Percentiles rank a stretch among this genome's conserved stretches.
Evolutionary conservation across 2,888 invertebrate genomes (phyloP).

Genomic region (Bruchidius siliquastri): DNA sequence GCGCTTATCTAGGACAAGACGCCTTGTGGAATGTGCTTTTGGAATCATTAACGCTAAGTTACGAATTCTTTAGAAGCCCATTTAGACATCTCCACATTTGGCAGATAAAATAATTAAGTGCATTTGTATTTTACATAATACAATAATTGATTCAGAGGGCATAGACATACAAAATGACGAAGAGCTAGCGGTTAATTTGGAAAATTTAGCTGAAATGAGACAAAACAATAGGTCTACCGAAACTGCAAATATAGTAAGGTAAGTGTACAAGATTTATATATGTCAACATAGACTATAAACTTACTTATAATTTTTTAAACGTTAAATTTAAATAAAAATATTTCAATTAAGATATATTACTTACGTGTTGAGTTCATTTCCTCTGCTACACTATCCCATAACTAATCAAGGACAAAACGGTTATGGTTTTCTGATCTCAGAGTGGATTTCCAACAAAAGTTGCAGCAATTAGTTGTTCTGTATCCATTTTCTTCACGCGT

Average conservation of each 20-base stretch:
- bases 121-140: conserved; percentile 8
- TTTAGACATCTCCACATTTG: not conserved
- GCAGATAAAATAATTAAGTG: conserved; percentile 4
- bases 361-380: conserved; percentile 7
- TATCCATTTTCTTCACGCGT: too few relatives aligned
- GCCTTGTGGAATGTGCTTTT: not conserved
- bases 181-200: not conserved
- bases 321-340: too few relatives aligned
- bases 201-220: too few relatives aligned
- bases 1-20: not conserved
- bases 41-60: not conserved
- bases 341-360: not conserved
- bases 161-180: not conserved
- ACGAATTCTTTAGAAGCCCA: not conserved
- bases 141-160: conserved; percentile 3
- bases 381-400: not conserved
- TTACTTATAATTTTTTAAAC: too few relatives aligned
- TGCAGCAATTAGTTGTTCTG: too few relatives aligned
- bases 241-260: too few relatives aligned
- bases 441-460: too few relatives aligned
- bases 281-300: too few relatives aligned
- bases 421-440: not conserved
- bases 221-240: too few relatives aligned
- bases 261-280: too few relatives aligned
- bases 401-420: not conserved